Conservation (phyloP, 2,797 vertebrate species). For the Gymnoscopelus microlampas region DNA sequence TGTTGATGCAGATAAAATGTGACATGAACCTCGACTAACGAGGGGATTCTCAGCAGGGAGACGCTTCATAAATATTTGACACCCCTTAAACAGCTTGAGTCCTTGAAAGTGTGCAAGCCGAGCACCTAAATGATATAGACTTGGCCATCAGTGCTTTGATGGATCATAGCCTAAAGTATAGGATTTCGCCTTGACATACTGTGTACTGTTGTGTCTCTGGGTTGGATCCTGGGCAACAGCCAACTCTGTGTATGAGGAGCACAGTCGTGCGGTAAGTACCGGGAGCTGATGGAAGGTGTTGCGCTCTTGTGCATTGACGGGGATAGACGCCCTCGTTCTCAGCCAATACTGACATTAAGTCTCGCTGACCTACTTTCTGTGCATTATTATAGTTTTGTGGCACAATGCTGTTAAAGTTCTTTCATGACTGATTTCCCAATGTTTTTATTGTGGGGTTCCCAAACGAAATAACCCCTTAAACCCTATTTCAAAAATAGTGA, state of each 20-base stretch:
- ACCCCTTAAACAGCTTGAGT: conserved; percentile 20
- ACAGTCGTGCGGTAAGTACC: too few relatives aligned
- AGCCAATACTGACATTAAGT: too few relatives aligned
- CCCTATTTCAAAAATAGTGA: too few relatives aligned
- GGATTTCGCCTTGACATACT: conserved; percentile 29
- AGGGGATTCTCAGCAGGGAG: conserved; percentile 30
- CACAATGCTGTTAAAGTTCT: conserved; percentile 21
- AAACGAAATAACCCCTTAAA: too few relatives aligned
- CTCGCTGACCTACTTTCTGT: too few relatives aligned
- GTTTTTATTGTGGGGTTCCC: not conserved
- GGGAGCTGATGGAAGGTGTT: too few relatives aligned
- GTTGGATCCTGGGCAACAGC: too few relatives aligned
- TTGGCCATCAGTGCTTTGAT: conserved; percentile 23
- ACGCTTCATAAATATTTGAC: conserved; percentile 50
- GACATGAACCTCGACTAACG: conserved; percentile 38
- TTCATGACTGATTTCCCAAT: conserved; percentile 12
- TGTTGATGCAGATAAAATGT: conserved; percentile 36
- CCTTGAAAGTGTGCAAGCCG: conserved; percentile 7
- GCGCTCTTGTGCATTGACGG: too few relatives aligned
- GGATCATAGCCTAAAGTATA: conserved; percentile 3
- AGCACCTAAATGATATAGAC: conserved; percentile 24
- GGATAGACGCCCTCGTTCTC: too few relatives aligned
- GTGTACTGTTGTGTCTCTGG: too few relatives aligned
- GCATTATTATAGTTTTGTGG: conserved; percentile 34
- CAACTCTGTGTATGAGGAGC: too few relatives aligned